A percentile compares a stretch with the other conserved stretches of the same genome.
Evolutionary conservation across 2,888 invertebrate genomes (phyloP).

Genomic region (Aradus depressus): DNA sequence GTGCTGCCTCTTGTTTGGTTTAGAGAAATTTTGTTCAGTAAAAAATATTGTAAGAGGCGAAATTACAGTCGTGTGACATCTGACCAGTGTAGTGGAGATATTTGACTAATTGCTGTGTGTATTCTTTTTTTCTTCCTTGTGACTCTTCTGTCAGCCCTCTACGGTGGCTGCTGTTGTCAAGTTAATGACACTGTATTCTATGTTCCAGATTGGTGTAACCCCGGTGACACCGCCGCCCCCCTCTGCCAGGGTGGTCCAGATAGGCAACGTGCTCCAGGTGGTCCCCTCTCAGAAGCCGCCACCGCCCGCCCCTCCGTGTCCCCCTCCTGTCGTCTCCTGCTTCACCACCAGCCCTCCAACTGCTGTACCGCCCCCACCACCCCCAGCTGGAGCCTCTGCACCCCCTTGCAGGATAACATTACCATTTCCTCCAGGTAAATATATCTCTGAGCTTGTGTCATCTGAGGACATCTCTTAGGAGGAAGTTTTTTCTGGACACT

Average conservation of each 20-base stretch:
- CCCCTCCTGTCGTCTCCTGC: neutral
- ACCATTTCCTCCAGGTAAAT: slow-evolving; percentile 19
- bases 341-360: neutral
- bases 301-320: slow-evolving; percentile 6
- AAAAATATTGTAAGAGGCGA: too few species aligned
- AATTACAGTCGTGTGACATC: too few species aligned
- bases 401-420: slow-evolving; percentile 7
- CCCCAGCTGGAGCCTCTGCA: neutral
- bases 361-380: neutral
- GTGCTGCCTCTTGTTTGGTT: too few species aligned
- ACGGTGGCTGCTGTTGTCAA: too few species aligned
- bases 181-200: too few species aligned
- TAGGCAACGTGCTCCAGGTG: slow-evolving; percentile 49
- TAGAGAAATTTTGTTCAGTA: too few species aligned
- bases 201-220: neutral
- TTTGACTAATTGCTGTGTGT: too few species aligned
- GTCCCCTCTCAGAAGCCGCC: slow-evolving; percentile 36
- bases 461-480: neutral
- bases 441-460: neutral
- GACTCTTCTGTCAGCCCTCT: too few species aligned
- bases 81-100: too few species aligned
- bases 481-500: neutral
- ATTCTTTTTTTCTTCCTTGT: too few species aligned
- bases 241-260: slow-evolving; percentile 42
- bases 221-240: neutral